Base-by-base conservation (phyloP, 2,888 invertebrate genomes). In the Luperina testacea region DNA sequence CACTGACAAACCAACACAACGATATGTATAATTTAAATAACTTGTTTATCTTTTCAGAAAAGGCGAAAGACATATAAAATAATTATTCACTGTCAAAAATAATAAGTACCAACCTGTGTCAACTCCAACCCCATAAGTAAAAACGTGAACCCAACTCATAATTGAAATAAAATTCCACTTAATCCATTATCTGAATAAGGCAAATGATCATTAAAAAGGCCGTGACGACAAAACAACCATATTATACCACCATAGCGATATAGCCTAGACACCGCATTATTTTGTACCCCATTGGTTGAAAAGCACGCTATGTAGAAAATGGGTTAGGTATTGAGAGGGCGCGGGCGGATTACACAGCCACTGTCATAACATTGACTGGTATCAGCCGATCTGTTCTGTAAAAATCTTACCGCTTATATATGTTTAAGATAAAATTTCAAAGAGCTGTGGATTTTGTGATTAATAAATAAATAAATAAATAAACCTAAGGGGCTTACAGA, bases 151-250 rank as follows among this genome's bases (percentile, higher is more conserved):
- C 71, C 67, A 7, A 45, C 42, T 68, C 67, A 63, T 70, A 75
- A 72, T 67, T 79, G 73, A 80, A 85, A 85, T 80, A 78, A 80
- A 87, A 78, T 69, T 80, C 51, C 75, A 82, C 77, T 87, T 88
- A 87, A 57, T 80, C 68, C 78, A 79, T 85, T 87, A 88, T 88
- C 88, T 85, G 79, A 81, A 88, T 88, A 75, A 80, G 70, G 27
- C 1, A 20, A 75, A 82, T 59, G 81, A 83, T 81, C 78, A 87
- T 85, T 72, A 87, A 88, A 71, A 71, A 68, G 57, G 38, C 53
- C 61, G 69, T 81, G 86, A 77, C 74, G 80, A 88, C 88, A 85
- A 80, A 76, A 81, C 67, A 82, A 38, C 68, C 79, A 80, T 77
- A 88, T 78, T 45, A 77, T 13, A 75, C 67, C 61, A 64, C 75